Percentiles rank a stretch among this genome's conserved stretches.
These are phyloP conservation scores for Druon quercuslanigerum DNA, from an alignment of 1,140 invertebrate genomes.

Conservation along the genomic window DNA sequence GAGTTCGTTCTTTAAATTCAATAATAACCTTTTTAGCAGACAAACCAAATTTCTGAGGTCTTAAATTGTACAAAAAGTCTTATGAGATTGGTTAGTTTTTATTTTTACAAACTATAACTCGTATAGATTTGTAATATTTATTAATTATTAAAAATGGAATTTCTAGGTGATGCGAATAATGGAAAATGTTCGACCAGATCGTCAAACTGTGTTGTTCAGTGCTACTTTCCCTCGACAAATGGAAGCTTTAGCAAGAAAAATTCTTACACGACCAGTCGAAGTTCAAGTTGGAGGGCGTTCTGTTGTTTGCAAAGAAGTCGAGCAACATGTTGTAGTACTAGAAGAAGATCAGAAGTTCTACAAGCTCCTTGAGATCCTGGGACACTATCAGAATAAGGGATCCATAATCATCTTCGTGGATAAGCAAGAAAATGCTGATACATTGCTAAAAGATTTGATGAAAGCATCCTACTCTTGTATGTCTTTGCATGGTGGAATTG, in stretches of 20 bases:
- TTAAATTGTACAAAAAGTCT: no score
- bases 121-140: not conserved
- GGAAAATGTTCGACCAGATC: constrained; percentile 96
- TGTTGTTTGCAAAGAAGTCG: constrained; percentile 98
- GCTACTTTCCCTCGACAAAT: constrained; percentile 99
- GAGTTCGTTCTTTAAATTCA: no score
- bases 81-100: not conserved
- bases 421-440: constrained; percentile 98
- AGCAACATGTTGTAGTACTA: constrained; percentile 94
- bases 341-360: constrained; percentile 99
- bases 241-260: constrained; percentile 97
- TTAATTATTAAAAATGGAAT: constrained; percentile 76
- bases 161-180: constrained; percentile 90
- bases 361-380: constrained; percentile 96
- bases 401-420: constrained; percentile 98
- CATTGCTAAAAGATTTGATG: constrained; percentile 95
- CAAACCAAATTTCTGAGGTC: no score
- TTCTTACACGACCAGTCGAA: constrained; percentile 96
- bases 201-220: constrained; percentile 99
- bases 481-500: constrained; percentile 98
- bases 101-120: not conserved
- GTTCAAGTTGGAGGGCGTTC: constrained; percentile 98
- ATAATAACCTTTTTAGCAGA: no score
- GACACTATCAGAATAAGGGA: constrained; percentile 94
- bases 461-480: constrained; percentile 97